phyloP scores from a whole-genome alignment of 2,113 vertebrate species.

The Struthio camelus region DNA sequence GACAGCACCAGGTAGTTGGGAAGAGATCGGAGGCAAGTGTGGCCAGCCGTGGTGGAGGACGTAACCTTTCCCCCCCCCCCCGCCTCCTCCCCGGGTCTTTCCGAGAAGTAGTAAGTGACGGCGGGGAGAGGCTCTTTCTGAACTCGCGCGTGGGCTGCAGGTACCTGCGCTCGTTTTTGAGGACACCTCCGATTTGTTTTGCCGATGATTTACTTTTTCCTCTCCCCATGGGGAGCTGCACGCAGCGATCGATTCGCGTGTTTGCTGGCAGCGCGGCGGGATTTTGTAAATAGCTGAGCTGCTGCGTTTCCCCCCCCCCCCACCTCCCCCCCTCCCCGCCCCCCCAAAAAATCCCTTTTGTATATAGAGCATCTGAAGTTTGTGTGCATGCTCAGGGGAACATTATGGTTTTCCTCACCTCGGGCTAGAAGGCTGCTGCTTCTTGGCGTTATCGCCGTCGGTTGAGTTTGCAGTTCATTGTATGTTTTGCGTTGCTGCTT shows the following conservation, averaged over 20 bases:
- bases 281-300: neutral
- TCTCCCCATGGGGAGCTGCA: neutral
- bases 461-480: slow-evolving; percentile 1
- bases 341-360: neutral
- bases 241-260: neutral
- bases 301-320: too few relatives aligned
- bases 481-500: neutral
- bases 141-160: slow-evolving; percentile 6
- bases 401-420: neutral
- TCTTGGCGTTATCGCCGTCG: neutral
- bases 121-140: neutral
- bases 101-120: slow-evolving; percentile 70
- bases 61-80: neutral
- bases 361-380: neutral
- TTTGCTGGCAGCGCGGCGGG: neutral
- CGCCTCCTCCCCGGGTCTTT: neutral
- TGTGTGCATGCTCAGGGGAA: neutral
- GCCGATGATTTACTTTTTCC: neutral
- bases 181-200: neutral
- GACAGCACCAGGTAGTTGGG: slow-evolving; percentile 75
- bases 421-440: neutral
- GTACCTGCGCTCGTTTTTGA: neutral
- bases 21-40: slow-evolving; percentile 51
- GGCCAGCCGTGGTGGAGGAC: slow-evolving; percentile 53
- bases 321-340: too few relatives aligned